phyloP scores from a whole-genome alignment of 1,140 invertebrate species.

The Dendroctonus valens region DNA sequence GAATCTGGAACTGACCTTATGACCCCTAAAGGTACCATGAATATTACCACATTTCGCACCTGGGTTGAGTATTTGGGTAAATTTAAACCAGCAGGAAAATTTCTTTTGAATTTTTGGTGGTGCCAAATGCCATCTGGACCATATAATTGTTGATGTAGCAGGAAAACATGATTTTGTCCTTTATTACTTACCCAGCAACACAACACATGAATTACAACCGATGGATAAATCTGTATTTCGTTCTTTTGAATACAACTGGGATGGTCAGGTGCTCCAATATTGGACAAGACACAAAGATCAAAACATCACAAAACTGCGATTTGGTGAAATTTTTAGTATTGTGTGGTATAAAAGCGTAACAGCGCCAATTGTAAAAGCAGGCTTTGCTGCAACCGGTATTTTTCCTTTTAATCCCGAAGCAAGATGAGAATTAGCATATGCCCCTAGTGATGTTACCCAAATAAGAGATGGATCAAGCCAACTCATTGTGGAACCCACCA shows the following conservation, averaged over 20 bases:
- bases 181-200: conserved; percentile 49
- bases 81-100: conserved; percentile 40
- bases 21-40: conserved; percentile 50
- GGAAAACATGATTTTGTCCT: conserved; percentile 44
- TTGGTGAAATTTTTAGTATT: conserved; percentile 12
- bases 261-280: conserved; percentile 22
- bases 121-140: conserved; percentile 45
- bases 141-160: conserved; percentile 42
- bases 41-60: conserved; percentile 42
- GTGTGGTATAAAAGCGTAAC: conserved; percentile 20
- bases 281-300: conserved; percentile 5
- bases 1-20: conserved; percentile 43
- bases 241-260: conserved; percentile 23
- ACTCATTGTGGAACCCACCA: too few species aligned
- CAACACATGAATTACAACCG: conserved; percentile 50
- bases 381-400: too few species aligned
- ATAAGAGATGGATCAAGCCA: too few species aligned
- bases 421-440: too few species aligned
- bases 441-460: too few species aligned
- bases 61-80: conserved; percentile 46
- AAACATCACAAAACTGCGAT: conserved; percentile 13
- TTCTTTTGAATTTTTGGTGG: conserved; percentile 50
- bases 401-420: too few species aligned
- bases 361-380: conserved; percentile 21
- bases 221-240: conserved; percentile 47